Conservation (phyloP, 2,888 invertebrate species). For the Hyposoter dolosus region DNA sequence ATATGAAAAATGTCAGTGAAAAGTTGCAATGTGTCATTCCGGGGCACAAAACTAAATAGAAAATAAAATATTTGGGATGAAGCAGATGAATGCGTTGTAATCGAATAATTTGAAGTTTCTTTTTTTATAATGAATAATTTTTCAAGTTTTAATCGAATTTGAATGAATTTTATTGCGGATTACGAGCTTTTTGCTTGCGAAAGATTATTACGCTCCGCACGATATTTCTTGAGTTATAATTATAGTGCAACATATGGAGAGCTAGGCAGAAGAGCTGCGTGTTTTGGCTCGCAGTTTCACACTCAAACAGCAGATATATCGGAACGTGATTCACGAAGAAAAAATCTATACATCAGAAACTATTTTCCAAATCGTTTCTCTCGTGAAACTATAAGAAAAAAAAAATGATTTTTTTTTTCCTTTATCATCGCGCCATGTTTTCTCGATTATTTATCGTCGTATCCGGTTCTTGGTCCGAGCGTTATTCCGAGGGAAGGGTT, state of each 20-base stretch:
- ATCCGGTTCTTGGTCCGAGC: constrained; percentile 30
- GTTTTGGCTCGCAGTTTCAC: background rate
- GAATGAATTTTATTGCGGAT: background rate
- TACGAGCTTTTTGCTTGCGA: background rate
- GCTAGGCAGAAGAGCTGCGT: background rate
- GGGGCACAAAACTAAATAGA: background rate
- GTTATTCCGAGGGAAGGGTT: background rate
- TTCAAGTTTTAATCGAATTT: background rate
- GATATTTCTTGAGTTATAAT: background rate
- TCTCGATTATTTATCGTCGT: constrained; percentile 37
- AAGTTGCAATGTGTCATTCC: background rate
- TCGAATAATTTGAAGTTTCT: background rate
- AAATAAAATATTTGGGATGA: background rate
- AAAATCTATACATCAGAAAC: background rate
- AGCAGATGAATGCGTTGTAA: background rate
- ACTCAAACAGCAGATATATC: background rate
- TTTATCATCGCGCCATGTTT: constrained; percentile 11
- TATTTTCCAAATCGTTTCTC: background rate
- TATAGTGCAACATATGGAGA: background rate
- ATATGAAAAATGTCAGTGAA: background rate
- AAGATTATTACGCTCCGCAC: background rate
- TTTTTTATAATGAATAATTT: background rate
- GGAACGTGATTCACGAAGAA: background rate
- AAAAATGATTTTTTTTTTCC: constrained; percentile 1
- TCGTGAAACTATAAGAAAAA: background rate